Percentiles rank a stretch among this genome's conserved stretches.
These are phyloP conservation scores for Leptinotarsa rubiginosa DNA, from an alignment of 2,888 invertebrate genomes.

Conservation along the genomic window DNA sequence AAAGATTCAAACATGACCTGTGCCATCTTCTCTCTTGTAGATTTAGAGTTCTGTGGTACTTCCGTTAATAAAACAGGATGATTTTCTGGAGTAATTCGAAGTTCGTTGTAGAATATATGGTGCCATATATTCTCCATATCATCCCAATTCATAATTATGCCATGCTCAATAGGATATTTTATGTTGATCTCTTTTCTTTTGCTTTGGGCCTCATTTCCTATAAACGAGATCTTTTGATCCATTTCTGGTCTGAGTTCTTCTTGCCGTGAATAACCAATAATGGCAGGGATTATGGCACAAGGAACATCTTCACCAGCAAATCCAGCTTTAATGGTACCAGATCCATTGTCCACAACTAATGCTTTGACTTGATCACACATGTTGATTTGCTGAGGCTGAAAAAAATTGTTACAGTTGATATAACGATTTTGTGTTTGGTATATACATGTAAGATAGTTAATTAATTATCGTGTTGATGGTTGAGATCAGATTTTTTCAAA, in stretches of 20 bases:
- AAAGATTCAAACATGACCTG: constrained; percentile 94
- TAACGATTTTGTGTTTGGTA: too few species aligned
- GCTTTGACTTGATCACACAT: too few species aligned
- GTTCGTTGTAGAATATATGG: constrained; percentile 95
- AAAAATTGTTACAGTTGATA: too few species aligned
- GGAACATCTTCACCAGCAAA: constrained; percentile 93
- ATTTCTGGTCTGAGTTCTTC: constrained; percentile 90
- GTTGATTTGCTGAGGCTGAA: too few species aligned
- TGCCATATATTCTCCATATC: constrained; percentile 99
- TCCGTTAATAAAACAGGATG: constrained; percentile 94
- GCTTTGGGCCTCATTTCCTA: constrained; percentile 85
- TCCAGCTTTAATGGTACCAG: constrained; percentile 75
- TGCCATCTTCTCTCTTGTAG: constrained; percentile 96
- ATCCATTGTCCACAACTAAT: too few species aligned
- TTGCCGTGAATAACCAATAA: constrained; percentile 90
- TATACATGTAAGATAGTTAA: too few species aligned
- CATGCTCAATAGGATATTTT: constrained; percentile 95
- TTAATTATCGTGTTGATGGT: too few species aligned
- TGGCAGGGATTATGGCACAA: constrained; percentile 89
- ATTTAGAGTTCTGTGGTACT: constrained; percentile 94
- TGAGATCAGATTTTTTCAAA: too few species aligned
- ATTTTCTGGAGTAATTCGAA: constrained; percentile 93
- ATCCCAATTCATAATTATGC: constrained; percentile 96
- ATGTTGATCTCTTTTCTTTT: constrained; percentile 84
- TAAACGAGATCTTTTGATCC: constrained; percentile 94